Conservation (phyloP, 2,797 vertebrate species). For the Hyperoplus lanceolatus region DNA sequence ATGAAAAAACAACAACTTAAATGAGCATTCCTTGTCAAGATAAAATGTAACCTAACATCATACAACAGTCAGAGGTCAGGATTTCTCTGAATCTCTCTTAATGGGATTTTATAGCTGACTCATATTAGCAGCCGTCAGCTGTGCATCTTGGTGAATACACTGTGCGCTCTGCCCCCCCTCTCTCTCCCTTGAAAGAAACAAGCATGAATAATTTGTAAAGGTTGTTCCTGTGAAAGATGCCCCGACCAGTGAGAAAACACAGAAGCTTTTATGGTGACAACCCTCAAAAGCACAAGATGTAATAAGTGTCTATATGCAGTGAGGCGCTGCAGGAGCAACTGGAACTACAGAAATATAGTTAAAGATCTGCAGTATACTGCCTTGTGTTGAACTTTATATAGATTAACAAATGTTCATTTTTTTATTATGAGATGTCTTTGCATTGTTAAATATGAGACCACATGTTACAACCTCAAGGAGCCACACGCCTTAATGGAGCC, state of each 20-base stretch:
- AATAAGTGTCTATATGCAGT: slow-evolving; percentile 17
- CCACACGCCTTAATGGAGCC: slow-evolving; percentile 38
- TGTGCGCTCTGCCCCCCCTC: slow-evolving; percentile 45
- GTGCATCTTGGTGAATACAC: slow-evolving; percentile 45
- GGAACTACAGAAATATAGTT: neutral
- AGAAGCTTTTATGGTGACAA: slow-evolving; percentile 68
- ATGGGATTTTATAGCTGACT: slow-evolving; percentile 76
- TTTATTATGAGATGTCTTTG: slow-evolving; percentile 56
- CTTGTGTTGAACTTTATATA: slow-evolving; percentile 23
- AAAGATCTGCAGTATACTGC: neutral
- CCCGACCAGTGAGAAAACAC: slow-evolving; percentile 58
- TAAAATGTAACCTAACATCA: no score
- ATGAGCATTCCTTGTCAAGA: no score
- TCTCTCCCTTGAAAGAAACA: slow-evolving; percentile 63
- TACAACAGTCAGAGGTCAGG: slow-evolving; percentile 42
- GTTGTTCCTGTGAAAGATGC: slow-evolving; percentile 74
- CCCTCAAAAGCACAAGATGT: slow-evolving; percentile 44
- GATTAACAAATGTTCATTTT: slow-evolving; percentile 38
- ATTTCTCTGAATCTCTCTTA: slow-evolving; percentile 65
- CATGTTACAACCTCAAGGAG: slow-evolving; percentile 23
- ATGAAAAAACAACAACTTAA: no score
- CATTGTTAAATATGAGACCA: slow-evolving; percentile 37
- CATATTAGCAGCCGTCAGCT: slow-evolving; percentile 67
- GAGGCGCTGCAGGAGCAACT: slow-evolving; percentile 11
- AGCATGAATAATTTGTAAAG: slow-evolving; percentile 78